phyloP scores from a whole-genome alignment of 2,113 vertebrate species.

The Bostrychus sinensis region DNA sequence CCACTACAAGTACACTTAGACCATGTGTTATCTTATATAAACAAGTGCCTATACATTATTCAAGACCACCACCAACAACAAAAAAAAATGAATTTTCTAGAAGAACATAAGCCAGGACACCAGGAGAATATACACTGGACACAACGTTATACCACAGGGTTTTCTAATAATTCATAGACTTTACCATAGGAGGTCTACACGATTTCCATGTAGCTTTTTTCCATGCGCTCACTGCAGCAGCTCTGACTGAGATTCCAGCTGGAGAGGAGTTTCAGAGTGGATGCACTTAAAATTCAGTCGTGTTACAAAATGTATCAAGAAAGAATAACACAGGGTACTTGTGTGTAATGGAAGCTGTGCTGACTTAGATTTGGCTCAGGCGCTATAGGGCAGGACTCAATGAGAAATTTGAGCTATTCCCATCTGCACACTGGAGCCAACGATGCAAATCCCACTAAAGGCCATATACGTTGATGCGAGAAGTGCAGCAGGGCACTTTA shows the following conservation, averaged over 20 bases:
- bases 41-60: slow-evolving; percentile 40
- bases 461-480: too few species aligned
- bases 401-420: too few species aligned
- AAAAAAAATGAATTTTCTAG: slow-evolving; percentile 19
- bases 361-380: too few species aligned
- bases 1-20: slow-evolving; percentile 10
- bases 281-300: background rate
- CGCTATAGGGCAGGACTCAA: too few species aligned
- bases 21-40: slow-evolving; percentile 20
- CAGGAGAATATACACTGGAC: background rate
- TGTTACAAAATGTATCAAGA: background rate
- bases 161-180: slow-evolving; percentile 17
- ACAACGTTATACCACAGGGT: background rate
- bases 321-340: too few species aligned
- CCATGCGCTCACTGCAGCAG: too few species aligned
- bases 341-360: too few species aligned
- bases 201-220: too few species aligned
- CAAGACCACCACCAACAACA: slow-evolving; percentile 14
- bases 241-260: too few species aligned
- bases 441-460: too few species aligned
- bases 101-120: slow-evolving; percentile 21
- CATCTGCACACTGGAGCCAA: too few species aligned
- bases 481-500: too few species aligned
- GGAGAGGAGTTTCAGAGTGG: background rate
- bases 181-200: background rate